Base-by-base conservation (phyloP, 1,140 invertebrate genomes). In the honey bee (Apis mellifera) region DNA sequence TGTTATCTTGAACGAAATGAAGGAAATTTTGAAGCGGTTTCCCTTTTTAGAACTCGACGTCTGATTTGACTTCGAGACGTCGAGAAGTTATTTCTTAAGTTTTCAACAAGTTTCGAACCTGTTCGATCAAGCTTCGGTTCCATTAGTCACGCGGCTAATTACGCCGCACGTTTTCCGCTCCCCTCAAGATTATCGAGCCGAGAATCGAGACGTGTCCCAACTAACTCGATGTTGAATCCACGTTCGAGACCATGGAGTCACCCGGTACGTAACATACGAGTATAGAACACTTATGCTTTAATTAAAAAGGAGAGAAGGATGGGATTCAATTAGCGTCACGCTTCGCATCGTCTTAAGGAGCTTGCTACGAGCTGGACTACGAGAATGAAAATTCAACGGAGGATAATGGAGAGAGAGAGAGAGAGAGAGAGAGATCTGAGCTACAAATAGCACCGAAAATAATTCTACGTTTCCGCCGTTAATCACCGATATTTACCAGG, bases 301-400 rank as follows among this genome's bases (percentile, higher is more conserved):
- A 80, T 80, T 80, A 80, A 80, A 74, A 80, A 80, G 50, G 26
- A 62, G 78, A 65, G 78, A 80, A 74, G 26, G 70, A 80, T 80
- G 78, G 78, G 73, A 73, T 80, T 74, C 78, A 80, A 80, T 80
- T 80, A 80, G 78, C 70, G 70, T 73, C 78, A 32, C 26, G 32
- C 64, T 9, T 17, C 26, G 62, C 74, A 32, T 11, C 78, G 77
- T 52, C 50, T 77, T 55, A 52, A 64, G 15, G 60, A 60, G 32
- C 21, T 64, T 11, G 68, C 57, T 21, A n/a, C 11, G 23, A n/a
- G 54, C 8, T 9, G 21, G 55, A 60, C 8, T n/a, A 50, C n/a
- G 54, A 76, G 68, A 3, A 81, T 76, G 71, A 81, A 75, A 76
- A 75, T 75, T 65, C 60, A 48, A 62, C 59, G 26, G 42, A 57